phyloP scores from a whole-genome alignment of 2,113 vertebrate genomes.

The Excalfactoria chinensis region DNA sequence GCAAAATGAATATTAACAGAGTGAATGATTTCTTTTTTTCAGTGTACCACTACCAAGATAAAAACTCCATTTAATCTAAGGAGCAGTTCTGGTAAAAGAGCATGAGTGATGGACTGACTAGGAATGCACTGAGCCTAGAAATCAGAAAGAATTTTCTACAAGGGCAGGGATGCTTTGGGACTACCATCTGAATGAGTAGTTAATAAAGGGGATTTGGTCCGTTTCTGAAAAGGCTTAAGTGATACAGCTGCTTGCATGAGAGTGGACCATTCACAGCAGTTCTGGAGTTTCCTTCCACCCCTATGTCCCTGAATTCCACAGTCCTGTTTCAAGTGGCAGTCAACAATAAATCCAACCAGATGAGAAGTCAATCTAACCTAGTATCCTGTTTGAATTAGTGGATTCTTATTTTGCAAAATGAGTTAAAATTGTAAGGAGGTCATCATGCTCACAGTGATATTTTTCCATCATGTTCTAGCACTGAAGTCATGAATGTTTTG shows the following conservation, averaged over 20 bases:
- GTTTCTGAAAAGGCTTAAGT: background rate
- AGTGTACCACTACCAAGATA: background rate
- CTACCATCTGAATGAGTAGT: background rate
- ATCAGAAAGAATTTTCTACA: background rate
- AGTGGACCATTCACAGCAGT: background rate
- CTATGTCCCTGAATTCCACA: background rate
- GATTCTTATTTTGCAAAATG: background rate
- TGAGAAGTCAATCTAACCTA: background rate
- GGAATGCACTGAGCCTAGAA: background rate
- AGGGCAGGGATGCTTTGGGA: background rate
- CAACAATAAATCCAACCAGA: background rate
- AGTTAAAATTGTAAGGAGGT: background rate
- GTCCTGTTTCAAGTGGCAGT: background rate
- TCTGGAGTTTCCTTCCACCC: background rate
- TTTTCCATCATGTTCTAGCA: background rate
- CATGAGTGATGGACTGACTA: background rate
- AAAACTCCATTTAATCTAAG: background rate
- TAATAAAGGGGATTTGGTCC: background rate
- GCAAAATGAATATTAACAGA: background rate
- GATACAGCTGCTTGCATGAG: background rate
- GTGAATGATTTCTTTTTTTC: background rate
- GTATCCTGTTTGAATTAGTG: background rate
- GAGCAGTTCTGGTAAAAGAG: background rate
- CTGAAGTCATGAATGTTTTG: background rate
- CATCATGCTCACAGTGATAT: conserved; percentile 1